Evolutionary conservation across 2,888 invertebrate genomes (phyloP), one percentile per base, ranked within the genome.

Genomic region (Scaptomyza flava): DNA sequence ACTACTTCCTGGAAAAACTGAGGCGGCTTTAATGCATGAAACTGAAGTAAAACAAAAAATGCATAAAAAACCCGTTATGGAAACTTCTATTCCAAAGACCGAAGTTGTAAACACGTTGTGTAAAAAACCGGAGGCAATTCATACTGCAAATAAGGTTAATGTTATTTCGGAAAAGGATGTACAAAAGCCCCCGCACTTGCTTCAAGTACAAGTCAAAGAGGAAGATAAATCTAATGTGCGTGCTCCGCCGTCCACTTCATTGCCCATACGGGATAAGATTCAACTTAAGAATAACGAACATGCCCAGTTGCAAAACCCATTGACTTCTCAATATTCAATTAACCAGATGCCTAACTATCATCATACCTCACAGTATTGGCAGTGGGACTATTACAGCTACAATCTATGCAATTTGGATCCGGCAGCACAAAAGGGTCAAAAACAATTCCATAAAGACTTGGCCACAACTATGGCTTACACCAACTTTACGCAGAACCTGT

Each of bases 321-420:
- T 94, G 66, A 92, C 94, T 0, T 93, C 95, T 0, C 95, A 95
- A 79, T 95, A 94, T 79, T 90, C 94, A 1, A 93, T 93, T 91
- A 95, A 95, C 91, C 94, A 95, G 79, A 93, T 95, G 53, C 94
- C 95, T 1, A 95, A 95, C 84, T 95, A 95, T 82, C 94, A 94
- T 83, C 94, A 94, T 83, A 89, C 94, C 48, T 93, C 94, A 0
- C 95, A 95, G 83, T 95, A 95, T 79, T 95, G 95, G 93, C 94
- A 95, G 87, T 93, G 94, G 89, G 95, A 95, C 77, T 93, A 92
- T 53, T 93, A 94, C 70, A 92, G 94, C 0, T 94, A 94, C 77
- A 94, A 94, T 79, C 89, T 94, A 1, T 93, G 94, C 2, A 94
- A 94, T 72, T 89, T 94, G 53, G 94, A 94, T 65, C 81, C 92